phyloP scores from a whole-genome alignment of 2,797 vertebrate species.

The Artibeus lituratus region DNA sequence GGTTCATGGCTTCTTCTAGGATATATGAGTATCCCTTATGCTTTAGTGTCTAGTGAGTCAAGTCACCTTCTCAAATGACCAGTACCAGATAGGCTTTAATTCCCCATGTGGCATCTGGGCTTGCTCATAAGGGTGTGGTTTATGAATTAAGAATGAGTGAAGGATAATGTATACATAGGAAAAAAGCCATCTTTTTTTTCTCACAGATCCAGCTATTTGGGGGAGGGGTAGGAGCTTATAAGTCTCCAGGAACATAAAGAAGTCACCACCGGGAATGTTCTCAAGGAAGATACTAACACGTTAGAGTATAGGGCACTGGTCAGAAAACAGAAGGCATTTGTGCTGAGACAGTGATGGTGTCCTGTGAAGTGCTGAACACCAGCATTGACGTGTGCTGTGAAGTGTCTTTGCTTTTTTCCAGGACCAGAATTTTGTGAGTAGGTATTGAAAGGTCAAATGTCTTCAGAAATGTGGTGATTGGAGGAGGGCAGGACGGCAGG shows the following conservation, averaged over 20 bases:
- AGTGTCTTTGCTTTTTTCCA: background rate
- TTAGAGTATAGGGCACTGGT: accelerated
- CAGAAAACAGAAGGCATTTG: background rate
- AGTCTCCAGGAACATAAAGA: background rate
- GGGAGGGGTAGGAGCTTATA: background rate
- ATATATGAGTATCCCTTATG: accelerated
- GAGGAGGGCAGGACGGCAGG: accelerated
- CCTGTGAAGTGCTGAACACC: background rate
- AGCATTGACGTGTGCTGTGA: too few species aligned
- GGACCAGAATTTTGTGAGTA: background rate
- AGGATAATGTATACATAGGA: background rate
- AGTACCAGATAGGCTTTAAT: background rate
- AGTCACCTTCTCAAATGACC: background rate
- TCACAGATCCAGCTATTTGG: background rate
- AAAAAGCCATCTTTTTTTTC: background rate
- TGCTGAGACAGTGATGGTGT: background rate
- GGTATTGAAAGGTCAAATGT: too few species aligned
- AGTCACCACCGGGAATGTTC: background rate
- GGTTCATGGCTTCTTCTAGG: background rate
- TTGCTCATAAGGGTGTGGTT: too few species aligned
- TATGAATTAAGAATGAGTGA: too few species aligned
- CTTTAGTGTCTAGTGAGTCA: too few species aligned
- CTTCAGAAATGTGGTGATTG: background rate
- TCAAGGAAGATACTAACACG: background rate
- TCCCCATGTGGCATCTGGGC: background rate